These are phyloP conservation scores for Heliconius hermathena DNA, from an alignment of 1,140 invertebrate species.

Conservation along the genomic window DNA sequence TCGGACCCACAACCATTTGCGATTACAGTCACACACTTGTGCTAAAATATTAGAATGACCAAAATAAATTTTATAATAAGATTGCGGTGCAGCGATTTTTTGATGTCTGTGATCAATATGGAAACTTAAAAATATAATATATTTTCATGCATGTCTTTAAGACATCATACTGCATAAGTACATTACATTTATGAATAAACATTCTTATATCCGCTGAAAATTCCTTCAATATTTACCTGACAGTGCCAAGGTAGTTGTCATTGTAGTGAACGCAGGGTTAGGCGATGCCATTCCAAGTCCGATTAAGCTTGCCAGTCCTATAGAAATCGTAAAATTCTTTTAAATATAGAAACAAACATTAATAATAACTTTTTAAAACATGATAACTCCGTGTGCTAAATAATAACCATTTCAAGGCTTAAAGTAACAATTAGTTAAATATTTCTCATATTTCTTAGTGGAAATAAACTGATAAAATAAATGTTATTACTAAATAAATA, in stretches of 20 bases:
- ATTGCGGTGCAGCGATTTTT: too few species aligned
- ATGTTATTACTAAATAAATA: too few species aligned
- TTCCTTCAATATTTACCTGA: slow-evolving; percentile 80
- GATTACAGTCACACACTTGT: too few species aligned
- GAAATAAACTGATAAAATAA: not conserved
- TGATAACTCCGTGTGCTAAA: not conserved
- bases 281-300: slow-evolving; percentile 90
- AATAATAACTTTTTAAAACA: slow-evolving; percentile 23
- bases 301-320: slow-evolving; percentile 86
- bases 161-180: too few species aligned
- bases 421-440: not conserved
- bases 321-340: slow-evolving; percentile 15
- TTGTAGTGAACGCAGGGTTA: slow-evolving; percentile 91
- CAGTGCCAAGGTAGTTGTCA: slow-evolving; percentile 93
- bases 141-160: not conserved
- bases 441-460: not conserved
- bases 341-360: slow-evolving; percentile 26
- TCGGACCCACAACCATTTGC: too few species aligned
- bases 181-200: too few species aligned
- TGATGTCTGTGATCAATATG: too few species aligned
- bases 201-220: too few species aligned
- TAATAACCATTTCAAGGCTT: not conserved
- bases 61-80: too few species aligned
- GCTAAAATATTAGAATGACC: too few species aligned
- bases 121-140: too few species aligned